Percentiles rank a stretch among this genome's conserved stretches.
These are phyloP conservation scores for Botrylloides violaceus DNA, from an alignment of 23 tunicate species.

Conservation along the genomic window DNA sequence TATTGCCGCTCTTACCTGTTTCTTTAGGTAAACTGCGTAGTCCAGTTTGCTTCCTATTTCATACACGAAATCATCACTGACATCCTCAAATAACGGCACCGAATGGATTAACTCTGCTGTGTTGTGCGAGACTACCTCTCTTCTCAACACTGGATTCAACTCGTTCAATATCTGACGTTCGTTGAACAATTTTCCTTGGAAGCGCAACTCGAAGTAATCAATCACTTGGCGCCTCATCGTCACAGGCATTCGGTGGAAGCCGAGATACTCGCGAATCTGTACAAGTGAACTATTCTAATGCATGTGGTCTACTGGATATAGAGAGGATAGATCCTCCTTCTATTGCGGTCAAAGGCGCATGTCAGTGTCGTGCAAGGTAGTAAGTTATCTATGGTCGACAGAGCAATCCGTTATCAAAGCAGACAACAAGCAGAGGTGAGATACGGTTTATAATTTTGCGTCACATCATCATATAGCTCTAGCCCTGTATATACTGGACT, in stretches of 20 bases:
- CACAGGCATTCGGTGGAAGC: slow-evolving; percentile 37
- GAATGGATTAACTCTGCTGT: slow-evolving; percentile 69
- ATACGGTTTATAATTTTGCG: no score
- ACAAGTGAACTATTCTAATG: no score
- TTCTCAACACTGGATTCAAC: slow-evolving; percentile 61
- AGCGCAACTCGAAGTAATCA: slow-evolving; percentile 58
- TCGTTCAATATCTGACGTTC: slow-evolving; percentile 67
- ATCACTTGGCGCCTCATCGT: slow-evolving; percentile 31
- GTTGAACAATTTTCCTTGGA: slow-evolving; percentile 83
- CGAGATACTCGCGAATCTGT: slow-evolving; percentile 54
- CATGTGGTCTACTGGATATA: no score
- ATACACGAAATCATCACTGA: slow-evolving; percentile 69
- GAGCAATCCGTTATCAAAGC: no score
- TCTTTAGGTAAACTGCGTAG: slow-evolving; percentile 34
- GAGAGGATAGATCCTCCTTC: no score
- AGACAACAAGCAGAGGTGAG: no score
- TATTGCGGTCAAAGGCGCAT: no score
- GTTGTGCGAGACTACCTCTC: slow-evolving; percentile 59
- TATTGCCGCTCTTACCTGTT: background rate
- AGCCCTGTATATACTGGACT: no score
- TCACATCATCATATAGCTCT: no score
- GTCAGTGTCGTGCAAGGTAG: no score
- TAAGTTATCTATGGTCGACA: no score
- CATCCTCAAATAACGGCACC: slow-evolving; percentile 76
- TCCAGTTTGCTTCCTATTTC: slow-evolving; percentile 42